Evolutionary conservation across 2,113 vertebrate genomes (phyloP).

Genomic region (Rhinoderma darwinii): DNA sequence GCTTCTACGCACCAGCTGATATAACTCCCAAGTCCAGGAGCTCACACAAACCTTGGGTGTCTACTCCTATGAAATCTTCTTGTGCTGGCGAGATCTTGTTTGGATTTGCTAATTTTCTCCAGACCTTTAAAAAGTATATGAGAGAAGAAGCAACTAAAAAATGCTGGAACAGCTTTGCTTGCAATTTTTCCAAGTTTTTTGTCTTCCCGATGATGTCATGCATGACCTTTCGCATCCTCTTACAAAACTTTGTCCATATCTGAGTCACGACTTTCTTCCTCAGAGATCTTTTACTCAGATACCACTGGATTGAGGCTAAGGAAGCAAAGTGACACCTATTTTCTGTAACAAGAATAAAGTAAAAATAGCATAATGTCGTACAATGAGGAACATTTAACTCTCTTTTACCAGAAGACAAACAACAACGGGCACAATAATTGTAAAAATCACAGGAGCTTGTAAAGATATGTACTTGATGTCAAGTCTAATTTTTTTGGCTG

Average conservation of each 20-base stretch:
- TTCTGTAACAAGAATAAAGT: neutral
- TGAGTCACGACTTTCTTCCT: too few relatives aligned
- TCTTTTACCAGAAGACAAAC: neutral
- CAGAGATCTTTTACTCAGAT: neutral
- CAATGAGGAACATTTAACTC: neutral
- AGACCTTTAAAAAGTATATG: too few relatives aligned
- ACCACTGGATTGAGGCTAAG: too few relatives aligned
- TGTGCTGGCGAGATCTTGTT: too few relatives aligned
- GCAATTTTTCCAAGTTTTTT: neutral
- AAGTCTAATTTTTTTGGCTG: slow-evolving; percentile 58
- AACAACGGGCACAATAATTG: neutral
- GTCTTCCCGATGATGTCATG: neutral
- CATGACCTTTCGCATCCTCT: neutral
- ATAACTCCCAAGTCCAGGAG: too few relatives aligned
- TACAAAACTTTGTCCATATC: neutral
- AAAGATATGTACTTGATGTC: slow-evolving; percentile 65
- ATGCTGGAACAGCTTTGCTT: too few relatives aligned
- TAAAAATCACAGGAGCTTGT: slow-evolving; percentile 43
- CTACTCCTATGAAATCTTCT: too few relatives aligned
- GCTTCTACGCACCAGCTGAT: too few relatives aligned
- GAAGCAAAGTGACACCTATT: neutral
- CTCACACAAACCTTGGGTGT: too few relatives aligned
- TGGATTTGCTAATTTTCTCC: too few relatives aligned
- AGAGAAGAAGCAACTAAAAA: too few relatives aligned
- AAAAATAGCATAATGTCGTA: neutral